These are phyloP conservation scores for Amazona vittata DNA, from an alignment of 2,113 vertebrate species.

Conservation along the genomic window DNA sequence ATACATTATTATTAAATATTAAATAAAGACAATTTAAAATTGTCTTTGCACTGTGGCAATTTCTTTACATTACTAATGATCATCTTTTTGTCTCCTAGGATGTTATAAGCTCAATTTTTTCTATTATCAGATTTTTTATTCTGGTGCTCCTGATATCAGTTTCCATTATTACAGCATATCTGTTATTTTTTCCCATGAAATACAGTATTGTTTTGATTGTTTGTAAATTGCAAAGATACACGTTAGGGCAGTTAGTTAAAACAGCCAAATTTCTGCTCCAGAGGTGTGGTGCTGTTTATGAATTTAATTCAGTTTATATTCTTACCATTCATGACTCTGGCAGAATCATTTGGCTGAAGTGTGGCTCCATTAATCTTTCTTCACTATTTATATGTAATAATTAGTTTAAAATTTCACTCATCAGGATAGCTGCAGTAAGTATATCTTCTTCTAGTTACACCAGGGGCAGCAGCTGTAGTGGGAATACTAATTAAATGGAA, in stretches of 20 bases:
- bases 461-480: background rate
- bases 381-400: slow-evolving; percentile 58
- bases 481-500: background rate
- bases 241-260: slow-evolving; percentile 2
- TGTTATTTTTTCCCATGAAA: background rate
- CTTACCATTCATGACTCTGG: slow-evolving; percentile 8
- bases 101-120: slow-evolving; percentile 22
- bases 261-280: slow-evolving; percentile 5
- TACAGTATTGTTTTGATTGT: slow-evolving; percentile 2
- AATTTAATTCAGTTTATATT: background rate
- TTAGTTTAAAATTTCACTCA: slow-evolving; percentile 59
- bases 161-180: slow-evolving; percentile 25
- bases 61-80: slow-evolving; percentile 5
- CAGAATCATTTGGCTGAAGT: slow-evolving; percentile 50
- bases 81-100: slow-evolving; percentile 21
- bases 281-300: slow-evolving; percentile 4
- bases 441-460: slow-evolving; percentile 22
- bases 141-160: background rate
- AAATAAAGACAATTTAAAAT: slow-evolving; percentile 14
- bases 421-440: slow-evolving; percentile 30
- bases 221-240: slow-evolving; percentile 1
- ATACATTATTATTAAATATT: background rate
- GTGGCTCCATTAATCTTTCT: slow-evolving; percentile 45
- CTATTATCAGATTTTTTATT: slow-evolving; percentile 3
- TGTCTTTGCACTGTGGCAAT: background rate